These are phyloP conservation scores for Oryzias celebensis DNA, from an alignment of 2,113 vertebrate species.

Conservation along the genomic window DNA sequence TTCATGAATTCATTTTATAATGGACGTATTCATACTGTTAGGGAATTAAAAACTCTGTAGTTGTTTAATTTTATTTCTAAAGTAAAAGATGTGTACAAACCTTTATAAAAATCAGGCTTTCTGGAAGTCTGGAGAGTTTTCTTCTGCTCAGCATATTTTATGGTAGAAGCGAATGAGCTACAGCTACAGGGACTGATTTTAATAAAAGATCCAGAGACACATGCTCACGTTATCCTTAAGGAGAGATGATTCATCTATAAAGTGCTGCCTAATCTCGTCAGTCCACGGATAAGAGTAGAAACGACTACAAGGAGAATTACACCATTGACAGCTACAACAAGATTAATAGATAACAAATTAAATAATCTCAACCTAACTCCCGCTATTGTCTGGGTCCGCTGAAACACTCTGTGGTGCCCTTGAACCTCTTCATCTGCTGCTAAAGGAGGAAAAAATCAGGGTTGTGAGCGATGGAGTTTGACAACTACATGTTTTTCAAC, in stretches of 20 bases:
- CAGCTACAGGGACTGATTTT: slow-evolving; percentile 14
- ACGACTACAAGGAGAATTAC: slow-evolving; percentile 39
- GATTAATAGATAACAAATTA: slow-evolving; percentile 59
- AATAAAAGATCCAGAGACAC: slow-evolving; percentile 31
- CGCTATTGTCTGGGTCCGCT: slow-evolving; percentile 35
- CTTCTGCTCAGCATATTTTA: slow-evolving; percentile 16
- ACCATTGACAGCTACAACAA: slow-evolving; percentile 30
- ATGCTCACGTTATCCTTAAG: slow-evolving; percentile 38
- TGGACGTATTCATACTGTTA: too few relatives aligned
- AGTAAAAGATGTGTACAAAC: too few relatives aligned
- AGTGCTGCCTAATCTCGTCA: slow-evolving; percentile 46
- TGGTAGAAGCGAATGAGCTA: slow-evolving; percentile 6
- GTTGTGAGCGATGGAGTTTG: too few relatives aligned
- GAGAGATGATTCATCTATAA: slow-evolving; percentile 58
- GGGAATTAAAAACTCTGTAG: too few relatives aligned
- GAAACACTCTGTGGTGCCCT: slow-evolving; percentile 13
- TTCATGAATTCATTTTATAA: too few relatives aligned
- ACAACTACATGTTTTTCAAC: too few relatives aligned
- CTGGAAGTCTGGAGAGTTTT: neutral
- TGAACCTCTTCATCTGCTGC: slow-evolving; percentile 7
- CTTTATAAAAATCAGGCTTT: too few relatives aligned
- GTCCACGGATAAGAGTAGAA: slow-evolving; percentile 33
- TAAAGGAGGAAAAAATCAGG: neutral
- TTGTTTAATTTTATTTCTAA: too few relatives aligned
- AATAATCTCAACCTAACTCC: slow-evolving; percentile 46